phyloP scores from a whole-genome alignment of 2,113 vertebrate genomes.

The Perca schrenkii region DNA sequence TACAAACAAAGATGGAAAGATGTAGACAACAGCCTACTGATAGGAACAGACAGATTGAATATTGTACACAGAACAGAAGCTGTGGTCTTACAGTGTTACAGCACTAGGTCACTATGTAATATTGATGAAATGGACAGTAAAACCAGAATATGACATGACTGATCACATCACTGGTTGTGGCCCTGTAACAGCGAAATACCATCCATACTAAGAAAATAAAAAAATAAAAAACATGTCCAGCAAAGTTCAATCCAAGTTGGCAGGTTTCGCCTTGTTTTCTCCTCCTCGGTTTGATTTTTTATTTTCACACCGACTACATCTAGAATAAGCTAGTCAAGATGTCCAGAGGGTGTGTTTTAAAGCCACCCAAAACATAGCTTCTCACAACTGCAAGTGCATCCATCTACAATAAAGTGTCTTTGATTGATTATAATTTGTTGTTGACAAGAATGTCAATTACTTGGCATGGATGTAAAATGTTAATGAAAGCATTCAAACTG shows the following conservation, averaged over 20 bases:
- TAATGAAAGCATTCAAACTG: constrained; percentile 5
- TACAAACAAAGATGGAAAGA: constrained; percentile 17
- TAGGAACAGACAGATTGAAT: constrained; percentile 23
- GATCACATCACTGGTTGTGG: not conserved
- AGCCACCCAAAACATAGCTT: not conserved
- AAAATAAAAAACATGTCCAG: not conserved
- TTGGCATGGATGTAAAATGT: constrained; percentile 16
- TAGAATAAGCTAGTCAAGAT: constrained; percentile 15
- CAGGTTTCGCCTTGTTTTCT: constrained; percentile 17
- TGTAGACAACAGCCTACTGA: constrained; percentile 9
- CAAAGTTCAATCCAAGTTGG: constrained; percentile 17
- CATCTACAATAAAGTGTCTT: constrained; percentile 20
- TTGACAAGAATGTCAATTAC: constrained; percentile 29
- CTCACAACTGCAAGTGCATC: constrained; percentile 7
- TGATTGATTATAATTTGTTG: constrained; percentile 32
- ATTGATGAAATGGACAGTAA: constrained; percentile 15
- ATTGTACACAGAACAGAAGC: not conserved
- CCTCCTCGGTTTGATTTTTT: constrained; percentile 12
- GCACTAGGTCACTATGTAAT: not conserved
- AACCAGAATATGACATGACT: constrained; percentile 10
- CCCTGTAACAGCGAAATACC: not conserved
- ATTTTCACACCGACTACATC: constrained; percentile 1
- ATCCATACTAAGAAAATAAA: constrained; percentile 4
- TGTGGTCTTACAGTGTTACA: constrained; percentile 12
- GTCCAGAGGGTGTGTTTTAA: not conserved